phyloP scores from a whole-genome alignment of 2,113 vertebrate species.

The Condylura cristata region DNA sequence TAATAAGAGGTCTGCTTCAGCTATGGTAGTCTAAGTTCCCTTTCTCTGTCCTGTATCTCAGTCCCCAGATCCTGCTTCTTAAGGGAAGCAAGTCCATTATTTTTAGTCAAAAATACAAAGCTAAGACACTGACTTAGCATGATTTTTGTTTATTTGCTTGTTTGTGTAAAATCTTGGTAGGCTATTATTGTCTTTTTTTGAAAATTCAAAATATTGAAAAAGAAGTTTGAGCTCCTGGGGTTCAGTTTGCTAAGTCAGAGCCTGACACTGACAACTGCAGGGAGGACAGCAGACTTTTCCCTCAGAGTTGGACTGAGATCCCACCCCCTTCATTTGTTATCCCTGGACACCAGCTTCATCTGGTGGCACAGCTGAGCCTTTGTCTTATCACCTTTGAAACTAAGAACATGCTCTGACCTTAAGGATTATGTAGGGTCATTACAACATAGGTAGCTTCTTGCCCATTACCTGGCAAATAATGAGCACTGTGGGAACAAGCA shows the following conservation, averaged over 20 bases:
- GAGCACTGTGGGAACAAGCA: not conserved
- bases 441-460: not conserved
- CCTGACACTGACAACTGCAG: not conserved
- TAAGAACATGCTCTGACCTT: not conserved
- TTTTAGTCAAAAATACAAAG: constrained; percentile 15
- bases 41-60: not conserved
- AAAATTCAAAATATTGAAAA: not conserved
- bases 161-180: not conserved
- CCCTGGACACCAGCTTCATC: not conserved
- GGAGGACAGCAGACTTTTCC: not conserved
- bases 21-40: not conserved
- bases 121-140: not conserved
- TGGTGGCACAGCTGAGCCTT: not conserved
- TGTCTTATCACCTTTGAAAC: not conserved
- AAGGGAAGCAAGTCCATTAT: not conserved
- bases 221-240: not conserved
- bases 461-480: not conserved
- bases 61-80: not conserved
- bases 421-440: not conserved
- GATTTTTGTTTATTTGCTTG: not conserved
- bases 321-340: not conserved
- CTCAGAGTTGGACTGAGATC: not conserved
- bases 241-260: not conserved
- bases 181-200: not conserved
- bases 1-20: not conserved